phyloP scores from a whole-genome alignment of 2,888 invertebrate species.

The Morpho achilles region DNA sequence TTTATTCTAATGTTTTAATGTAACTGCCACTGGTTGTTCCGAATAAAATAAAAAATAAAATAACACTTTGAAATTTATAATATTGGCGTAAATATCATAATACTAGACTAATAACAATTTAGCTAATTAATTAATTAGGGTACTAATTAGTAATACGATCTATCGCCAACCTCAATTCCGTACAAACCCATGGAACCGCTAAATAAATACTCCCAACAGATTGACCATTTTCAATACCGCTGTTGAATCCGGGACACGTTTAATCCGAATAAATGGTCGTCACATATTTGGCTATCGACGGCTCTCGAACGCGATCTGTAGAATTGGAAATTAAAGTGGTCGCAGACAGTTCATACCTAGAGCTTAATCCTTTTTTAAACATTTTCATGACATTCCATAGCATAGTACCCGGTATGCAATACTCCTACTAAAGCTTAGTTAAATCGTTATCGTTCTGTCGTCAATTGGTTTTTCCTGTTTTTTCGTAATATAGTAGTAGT shows the following conservation, averaged over 20 bases:
- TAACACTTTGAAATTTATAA: too few species aligned
- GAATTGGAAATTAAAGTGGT: background rate
- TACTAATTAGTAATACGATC: slow-evolving; percentile 68
- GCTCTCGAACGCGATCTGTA: slow-evolving; percentile 7
- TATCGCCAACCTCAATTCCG: slow-evolving; percentile 48
- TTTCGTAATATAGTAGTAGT: too few species aligned
- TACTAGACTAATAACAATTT: too few species aligned
- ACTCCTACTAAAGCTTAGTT: too few species aligned
- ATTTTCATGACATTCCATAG: background rate
- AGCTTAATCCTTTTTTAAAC: background rate
- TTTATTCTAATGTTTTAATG: too few species aligned
- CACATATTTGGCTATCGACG: slow-evolving; percentile 11
- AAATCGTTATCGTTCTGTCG: too few species aligned
- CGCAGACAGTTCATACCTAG: background rate
- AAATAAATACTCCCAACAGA: slow-evolving; percentile 50
- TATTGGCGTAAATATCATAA: too few species aligned
- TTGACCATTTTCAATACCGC: slow-evolving; percentile 48
- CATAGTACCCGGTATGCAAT: too few species aligned
- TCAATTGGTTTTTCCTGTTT: too few species aligned
- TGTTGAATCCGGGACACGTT: slow-evolving; percentile 40
- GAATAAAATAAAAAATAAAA: too few species aligned
- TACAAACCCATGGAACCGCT: slow-evolving; percentile 49
- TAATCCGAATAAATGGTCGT: slow-evolving; percentile 26
- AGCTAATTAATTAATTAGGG: slow-evolving; percentile 17
- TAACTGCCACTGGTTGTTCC: too few species aligned